These are phyloP conservation scores for Nylanderia fulva DNA, from an alignment of 1,140 invertebrate species.

Conservation along the genomic window DNA sequence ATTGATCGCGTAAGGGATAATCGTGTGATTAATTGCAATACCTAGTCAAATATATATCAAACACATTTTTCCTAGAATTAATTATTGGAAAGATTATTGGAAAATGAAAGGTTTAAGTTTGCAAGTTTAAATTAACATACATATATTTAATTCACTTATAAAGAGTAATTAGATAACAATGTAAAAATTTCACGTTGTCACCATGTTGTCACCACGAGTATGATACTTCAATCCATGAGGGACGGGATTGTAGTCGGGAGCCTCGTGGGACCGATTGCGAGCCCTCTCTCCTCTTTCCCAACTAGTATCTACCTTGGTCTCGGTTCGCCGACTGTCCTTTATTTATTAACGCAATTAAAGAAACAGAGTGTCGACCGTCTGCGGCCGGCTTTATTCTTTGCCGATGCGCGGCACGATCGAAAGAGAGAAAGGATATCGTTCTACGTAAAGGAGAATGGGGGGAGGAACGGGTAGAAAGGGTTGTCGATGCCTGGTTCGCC, in stretches of 20 bases:
- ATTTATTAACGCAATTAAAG: slow-evolving; percentile 86
- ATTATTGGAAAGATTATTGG: neutral
- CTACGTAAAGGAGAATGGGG: slow-evolving; percentile 7
- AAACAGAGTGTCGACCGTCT: slow-evolving; percentile 74
- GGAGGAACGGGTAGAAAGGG: slow-evolving; percentile 12
- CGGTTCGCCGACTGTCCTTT: slow-evolving; percentile 78
- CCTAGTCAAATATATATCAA: no score
- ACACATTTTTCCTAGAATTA: neutral
- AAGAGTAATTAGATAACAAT: slow-evolving; percentile 16
- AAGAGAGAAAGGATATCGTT: slow-evolving; percentile 43
- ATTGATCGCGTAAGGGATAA: neutral
- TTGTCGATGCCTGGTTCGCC: slow-evolving; percentile 54
- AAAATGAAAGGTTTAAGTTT: neutral
- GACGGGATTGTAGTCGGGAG: neutral
- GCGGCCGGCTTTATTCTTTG: slow-evolving; percentile 72
- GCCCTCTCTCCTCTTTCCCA: neutral
- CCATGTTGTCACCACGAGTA: neutral
- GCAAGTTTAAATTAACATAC: neutral
- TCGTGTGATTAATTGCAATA: neutral
- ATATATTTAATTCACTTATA: neutral
- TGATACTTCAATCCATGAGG: slow-evolving; percentile 41
- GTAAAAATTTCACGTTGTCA: neutral
- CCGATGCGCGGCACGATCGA: slow-evolving; percentile 65
- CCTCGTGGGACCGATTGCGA: slow-evolving; percentile 37
- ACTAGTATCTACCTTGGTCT: slow-evolving; percentile 43